These are phyloP conservation scores for Platycheirus rosarum DNA, from an alignment of 2,888 invertebrate species.

Conservation along the genomic window DNA sequence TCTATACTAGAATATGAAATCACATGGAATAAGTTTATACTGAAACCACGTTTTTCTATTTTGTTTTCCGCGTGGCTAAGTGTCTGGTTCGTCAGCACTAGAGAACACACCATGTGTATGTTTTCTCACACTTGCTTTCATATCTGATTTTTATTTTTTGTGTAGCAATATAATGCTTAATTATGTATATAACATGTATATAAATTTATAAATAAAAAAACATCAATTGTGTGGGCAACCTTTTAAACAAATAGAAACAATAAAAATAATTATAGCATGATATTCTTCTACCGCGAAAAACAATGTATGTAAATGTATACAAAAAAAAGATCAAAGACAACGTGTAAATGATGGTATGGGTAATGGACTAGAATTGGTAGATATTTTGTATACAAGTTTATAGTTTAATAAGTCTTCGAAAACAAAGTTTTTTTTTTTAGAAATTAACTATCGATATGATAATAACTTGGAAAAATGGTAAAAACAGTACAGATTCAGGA, in stretches of 20 bases:
- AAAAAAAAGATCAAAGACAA: too few species aligned
- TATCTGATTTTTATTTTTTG: neutral
- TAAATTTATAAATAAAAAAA: slow-evolving; percentile 14
- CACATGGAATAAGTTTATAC: slow-evolving; percentile 10
- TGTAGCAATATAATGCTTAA: slow-evolving; percentile 17
- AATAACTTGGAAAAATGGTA: too few species aligned
- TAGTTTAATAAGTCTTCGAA: too few species aligned
- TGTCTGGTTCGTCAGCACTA: slow-evolving; percentile 8
- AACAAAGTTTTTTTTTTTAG: too few species aligned
- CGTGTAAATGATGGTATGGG: too few species aligned
- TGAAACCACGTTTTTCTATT: slow-evolving; percentile 41
- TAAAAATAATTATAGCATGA: neutral
- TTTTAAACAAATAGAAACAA: slow-evolving; percentile 3
- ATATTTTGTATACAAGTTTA: too few species aligned
- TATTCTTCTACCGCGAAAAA: neutral
- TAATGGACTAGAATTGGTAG: too few species aligned
- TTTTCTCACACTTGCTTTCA: slow-evolving; percentile 5
- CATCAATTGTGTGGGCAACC: neutral
- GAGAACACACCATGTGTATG: slow-evolving; percentile 14
- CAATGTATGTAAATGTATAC: too few species aligned
- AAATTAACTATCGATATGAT: too few species aligned
- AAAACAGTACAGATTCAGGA: too few species aligned
- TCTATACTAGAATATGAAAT: neutral
- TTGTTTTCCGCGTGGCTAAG: slow-evolving; percentile 34
- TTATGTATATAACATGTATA: neutral